A percentile compares a stretch with the other conserved stretches of the same genome.
phyloP scores from a whole-genome alignment of 2,888 invertebrate genomes.

The Pteria penguin region DNA sequence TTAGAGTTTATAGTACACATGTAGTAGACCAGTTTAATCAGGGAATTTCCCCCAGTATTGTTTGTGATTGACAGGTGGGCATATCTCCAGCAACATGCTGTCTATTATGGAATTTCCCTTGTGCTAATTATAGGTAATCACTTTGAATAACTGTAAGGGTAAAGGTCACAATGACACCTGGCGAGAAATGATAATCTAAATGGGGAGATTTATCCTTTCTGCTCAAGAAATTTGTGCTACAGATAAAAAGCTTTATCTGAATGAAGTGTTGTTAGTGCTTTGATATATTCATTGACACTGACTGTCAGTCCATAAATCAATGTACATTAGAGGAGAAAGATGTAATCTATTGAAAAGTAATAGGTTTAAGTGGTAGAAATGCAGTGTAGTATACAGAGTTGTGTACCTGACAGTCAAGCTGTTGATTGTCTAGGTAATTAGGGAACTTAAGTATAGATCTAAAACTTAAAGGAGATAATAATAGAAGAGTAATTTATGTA shows the following conservation, averaged over 20 bases:
- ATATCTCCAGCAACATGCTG: slow-evolving; percentile 22
- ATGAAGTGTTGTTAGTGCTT: neutral
- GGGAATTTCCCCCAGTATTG: slow-evolving; percentile 36
- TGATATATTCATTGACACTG: neutral
- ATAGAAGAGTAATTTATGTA: no score
- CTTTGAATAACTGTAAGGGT: slow-evolving; percentile 33
- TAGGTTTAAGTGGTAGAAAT: neutral
- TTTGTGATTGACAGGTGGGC: slow-evolving; percentile 26
- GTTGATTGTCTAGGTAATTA: no score
- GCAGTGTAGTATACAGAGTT: no score
- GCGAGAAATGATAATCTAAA: slow-evolving; percentile 16
- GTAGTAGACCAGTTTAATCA: slow-evolving; percentile 17
- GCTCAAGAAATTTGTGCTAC: neutral
- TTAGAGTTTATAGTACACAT: slow-evolving; percentile 8
- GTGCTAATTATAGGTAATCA: slow-evolving; percentile 44
- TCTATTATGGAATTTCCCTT: slow-evolving; percentile 36
- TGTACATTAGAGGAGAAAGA: neutral
- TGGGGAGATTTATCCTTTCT: slow-evolving; percentile 24
- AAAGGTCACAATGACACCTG: slow-evolving; percentile 51
- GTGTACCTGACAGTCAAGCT: no score
- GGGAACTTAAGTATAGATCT: no score
- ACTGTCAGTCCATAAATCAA: neutral
- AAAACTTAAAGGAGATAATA: no score
- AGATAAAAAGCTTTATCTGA: neutral
- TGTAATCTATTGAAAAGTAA: neutral